Conservation (phyloP, 2,888 invertebrate species). For the Cerastoderma edule region DNA sequence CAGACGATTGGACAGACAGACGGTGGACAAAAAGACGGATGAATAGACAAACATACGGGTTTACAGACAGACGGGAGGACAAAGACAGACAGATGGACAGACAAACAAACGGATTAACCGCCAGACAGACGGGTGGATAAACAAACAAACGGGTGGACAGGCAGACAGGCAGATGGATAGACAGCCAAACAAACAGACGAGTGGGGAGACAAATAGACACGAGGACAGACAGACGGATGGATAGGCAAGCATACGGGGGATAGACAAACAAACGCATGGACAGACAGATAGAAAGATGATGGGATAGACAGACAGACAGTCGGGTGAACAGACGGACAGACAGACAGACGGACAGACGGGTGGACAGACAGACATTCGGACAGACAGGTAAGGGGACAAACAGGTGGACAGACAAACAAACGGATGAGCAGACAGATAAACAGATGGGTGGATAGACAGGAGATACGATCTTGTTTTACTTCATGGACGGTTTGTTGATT, state of each 20-base stretch:
- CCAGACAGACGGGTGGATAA: not conserved
- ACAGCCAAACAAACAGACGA: not conserved
- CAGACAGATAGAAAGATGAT: not conserved
- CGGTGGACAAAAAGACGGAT: no score
- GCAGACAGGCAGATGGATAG: no score
- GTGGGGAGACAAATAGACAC: not conserved
- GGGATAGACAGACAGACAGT: not conserved
- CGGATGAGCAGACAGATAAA: no score
- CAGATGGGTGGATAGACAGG: no score
- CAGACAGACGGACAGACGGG: not conserved
- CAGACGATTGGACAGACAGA: no score
- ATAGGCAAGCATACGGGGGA: not conserved
- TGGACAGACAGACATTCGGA: not conserved
- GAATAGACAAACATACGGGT: not conserved
- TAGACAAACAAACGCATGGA: not conserved
- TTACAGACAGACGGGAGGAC: not conserved
- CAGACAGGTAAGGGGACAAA: no score
- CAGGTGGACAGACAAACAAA: no score
- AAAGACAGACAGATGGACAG: no score
- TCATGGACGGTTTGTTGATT: no score
- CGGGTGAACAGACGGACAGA: not conserved
- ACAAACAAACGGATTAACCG: no score
- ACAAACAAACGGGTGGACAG: no score
- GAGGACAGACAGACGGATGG: not conserved
- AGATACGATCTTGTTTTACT: no score